Evolutionary conservation across 1,140 invertebrate species (phyloP).

Genomic region (Apis dorsata): DNA sequence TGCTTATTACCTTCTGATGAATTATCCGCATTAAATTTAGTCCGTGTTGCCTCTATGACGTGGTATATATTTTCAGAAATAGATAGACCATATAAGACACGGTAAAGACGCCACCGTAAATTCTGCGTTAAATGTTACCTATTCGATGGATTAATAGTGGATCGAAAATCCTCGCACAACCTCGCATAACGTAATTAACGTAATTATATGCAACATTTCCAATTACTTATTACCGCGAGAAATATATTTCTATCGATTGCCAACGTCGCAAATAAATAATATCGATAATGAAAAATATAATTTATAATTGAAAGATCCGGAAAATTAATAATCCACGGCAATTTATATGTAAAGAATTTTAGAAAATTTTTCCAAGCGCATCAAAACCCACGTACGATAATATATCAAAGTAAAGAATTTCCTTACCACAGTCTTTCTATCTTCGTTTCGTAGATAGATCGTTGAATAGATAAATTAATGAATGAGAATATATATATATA

Average conservation of each 20-base stretch:
- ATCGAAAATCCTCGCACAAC: not conserved
- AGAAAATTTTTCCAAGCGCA: not conserved
- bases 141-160: not conserved
- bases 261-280: not conserved
- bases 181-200: too few relatives aligned
- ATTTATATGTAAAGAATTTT: not conserved
- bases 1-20: not conserved
- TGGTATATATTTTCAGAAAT: not conserved
- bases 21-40: not conserved
- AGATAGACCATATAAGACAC: not conserved
- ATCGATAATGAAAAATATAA: not conserved
- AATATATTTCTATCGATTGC: too few relatives aligned
- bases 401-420: not conserved
- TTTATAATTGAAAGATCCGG: not conserved
- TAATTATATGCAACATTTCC: too few relatives aligned
- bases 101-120: not conserved
- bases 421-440: not conserved
- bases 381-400: not conserved
- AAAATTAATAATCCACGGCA: not conserved
- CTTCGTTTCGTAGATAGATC: not conserved
- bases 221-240: too few relatives aligned
- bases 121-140: not conserved
- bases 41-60: not conserved
- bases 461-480: constrained; percentile 2
- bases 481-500: not conserved